Conservation (phyloP, 1,140 invertebrate species). For the Leptoteleia sp. region DNA sequence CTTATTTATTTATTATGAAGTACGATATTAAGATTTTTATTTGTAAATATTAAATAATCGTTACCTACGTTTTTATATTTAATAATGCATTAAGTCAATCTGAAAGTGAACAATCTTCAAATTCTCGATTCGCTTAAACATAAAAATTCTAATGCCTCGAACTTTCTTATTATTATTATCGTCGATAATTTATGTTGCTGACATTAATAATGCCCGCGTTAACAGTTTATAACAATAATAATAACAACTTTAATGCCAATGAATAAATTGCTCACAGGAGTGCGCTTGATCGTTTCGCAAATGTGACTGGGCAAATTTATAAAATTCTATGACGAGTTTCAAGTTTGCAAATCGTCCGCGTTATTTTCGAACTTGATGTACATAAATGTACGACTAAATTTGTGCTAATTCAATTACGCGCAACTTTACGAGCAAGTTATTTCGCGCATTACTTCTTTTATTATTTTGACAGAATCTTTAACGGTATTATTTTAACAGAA, state of each 20-base stretch:
- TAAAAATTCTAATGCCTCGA: not conserved
- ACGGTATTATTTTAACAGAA: constrained; percentile 9
- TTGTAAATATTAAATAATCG: too few relatives aligned
- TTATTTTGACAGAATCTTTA: constrained; percentile 21
- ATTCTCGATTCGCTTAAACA: not conserved
- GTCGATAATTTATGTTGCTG: not conserved
- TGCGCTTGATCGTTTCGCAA: too few relatives aligned
- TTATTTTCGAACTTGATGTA: not conserved
- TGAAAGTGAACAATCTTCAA: too few relatives aligned
- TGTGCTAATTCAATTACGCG: constrained; percentile 10
- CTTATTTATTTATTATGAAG: too few relatives aligned
- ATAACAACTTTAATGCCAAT: not conserved
- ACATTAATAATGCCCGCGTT: too few relatives aligned
- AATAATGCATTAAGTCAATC: too few relatives aligned
- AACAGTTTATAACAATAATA: too few relatives aligned
- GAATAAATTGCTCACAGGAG: not conserved
- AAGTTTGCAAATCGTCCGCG: not conserved
- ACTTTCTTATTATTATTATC: not conserved
- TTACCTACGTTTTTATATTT: too few relatives aligned
- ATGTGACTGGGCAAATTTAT: too few relatives aligned
- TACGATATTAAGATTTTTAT: too few relatives aligned
- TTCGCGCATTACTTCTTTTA: constrained; percentile 10
- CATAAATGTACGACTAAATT: constrained; percentile 3
- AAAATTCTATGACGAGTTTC: too few relatives aligned
- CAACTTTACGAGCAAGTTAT: constrained; percentile 8